Evolutionary conservation across 35 echinoderm and acorn worm genomes (phyloP), one percentile per base, ranked within the genome.

Genomic region (Strongylocentrotus purpuratus): DNA sequence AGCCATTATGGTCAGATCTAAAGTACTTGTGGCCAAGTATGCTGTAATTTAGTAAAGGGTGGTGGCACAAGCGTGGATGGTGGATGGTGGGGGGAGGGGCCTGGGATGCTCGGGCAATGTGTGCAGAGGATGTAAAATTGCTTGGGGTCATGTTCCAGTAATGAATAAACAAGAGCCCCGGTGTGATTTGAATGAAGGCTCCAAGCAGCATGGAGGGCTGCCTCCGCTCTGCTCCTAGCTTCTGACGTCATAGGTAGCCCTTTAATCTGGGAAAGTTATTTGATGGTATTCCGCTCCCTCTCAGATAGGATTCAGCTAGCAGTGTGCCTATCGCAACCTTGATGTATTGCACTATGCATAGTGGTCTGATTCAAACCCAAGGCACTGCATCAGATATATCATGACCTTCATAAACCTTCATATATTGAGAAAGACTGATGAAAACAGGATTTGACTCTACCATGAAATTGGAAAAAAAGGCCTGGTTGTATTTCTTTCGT

Each of bases 91-190:
- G 32, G 4, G 12, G 9, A 32, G 12, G 18, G 0, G 87, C 0
- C 4, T 33, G 7, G 32, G 22, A 78, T n/a, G 22, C 22, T 0
- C 22, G 7, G 28, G 65, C 25, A 28, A 78, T 78, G 65, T 78
- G 8, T 78, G 65, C 65, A 5, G 12, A 89, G 87, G 87, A 33
- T 18, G 87, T 33, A 18, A 33, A 46, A 89, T 89, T 33, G 45
- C 87, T 89, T 45, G 32, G 14, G 87, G 87, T 89, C 87, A 89
- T 89, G 87, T 89, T 89, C 45, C 87, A 89, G 87, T 89, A 46
- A 89, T 89, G 33, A 89, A 89, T 89, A 89, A 89, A 89, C 87
- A 89, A 89, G 87, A 89, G 33, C 87, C 87, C 87, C 33, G 31
- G 33, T 89, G 87, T 89, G 87, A 89, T 46, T 89, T 46, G 87